Percentiles rank a stretch among this genome's conserved stretches.
These are phyloP conservation scores for Parnassius apollo DNA, from an alignment of 2,888 invertebrate genomes.

Conservation along the genomic window DNA sequence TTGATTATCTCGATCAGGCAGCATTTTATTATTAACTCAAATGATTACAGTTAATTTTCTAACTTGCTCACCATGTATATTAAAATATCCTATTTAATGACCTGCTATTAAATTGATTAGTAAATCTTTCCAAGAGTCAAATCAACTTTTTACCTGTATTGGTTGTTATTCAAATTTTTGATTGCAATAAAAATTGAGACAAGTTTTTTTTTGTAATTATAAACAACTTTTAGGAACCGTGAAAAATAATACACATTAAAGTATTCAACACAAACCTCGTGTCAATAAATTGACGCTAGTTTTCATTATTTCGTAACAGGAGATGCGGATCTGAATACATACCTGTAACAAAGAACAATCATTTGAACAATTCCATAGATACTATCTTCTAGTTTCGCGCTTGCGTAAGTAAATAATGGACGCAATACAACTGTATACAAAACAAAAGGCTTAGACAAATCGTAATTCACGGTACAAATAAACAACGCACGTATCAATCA, in stretches of 20 bases:
- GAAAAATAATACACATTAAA: conserved; percentile 6
- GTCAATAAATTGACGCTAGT: conserved; percentile 36
- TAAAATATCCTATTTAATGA: too few species aligned
- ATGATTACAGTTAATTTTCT: too few species aligned
- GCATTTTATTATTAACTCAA: too few species aligned
- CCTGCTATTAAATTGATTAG: too few species aligned
- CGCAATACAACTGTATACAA: conserved; percentile 32
- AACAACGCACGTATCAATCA: conserved; percentile 12
- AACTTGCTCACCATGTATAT: too few species aligned
- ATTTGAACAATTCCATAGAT: conserved; percentile 47
- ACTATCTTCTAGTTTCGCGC: conserved; percentile 39
- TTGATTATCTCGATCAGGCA: too few species aligned
- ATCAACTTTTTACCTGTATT: too few species aligned
- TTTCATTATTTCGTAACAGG: conserved; percentile 39
- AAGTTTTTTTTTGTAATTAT: too few species aligned
- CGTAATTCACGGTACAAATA: conserved; percentile 12
- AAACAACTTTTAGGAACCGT: too few species aligned
- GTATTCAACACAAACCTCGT: conserved; percentile 21
- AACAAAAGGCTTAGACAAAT: conserved; percentile 19
- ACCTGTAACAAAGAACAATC: conserved; percentile 73
- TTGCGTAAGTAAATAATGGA: conserved; percentile 36
- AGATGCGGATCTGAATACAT: conserved; percentile 49
- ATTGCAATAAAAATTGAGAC: too few species aligned
- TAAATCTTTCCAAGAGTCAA: too few species aligned
- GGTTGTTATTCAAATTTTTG: too few species aligned